Evolutionary conservation across 1,140 invertebrate species (phyloP), one percentile per base, ranked within the genome.

Genomic region (Nasonia giraulti): DNA sequence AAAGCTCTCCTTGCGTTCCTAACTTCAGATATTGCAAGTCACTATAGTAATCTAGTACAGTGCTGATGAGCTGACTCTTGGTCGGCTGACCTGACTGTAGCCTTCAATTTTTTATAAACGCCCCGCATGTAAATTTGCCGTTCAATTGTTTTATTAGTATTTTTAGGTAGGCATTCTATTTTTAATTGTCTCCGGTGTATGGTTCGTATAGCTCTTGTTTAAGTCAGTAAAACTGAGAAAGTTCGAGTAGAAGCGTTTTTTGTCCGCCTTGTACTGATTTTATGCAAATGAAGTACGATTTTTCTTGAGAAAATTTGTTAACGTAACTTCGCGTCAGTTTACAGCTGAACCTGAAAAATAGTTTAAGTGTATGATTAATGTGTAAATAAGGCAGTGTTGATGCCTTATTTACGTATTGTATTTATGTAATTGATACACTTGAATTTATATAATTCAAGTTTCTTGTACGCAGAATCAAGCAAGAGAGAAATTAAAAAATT

Each of bases 11-110:
- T n/a, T 62, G 55, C 31, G 71, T 80, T n/a, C 55, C 79, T 50
- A 84, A 31, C 40, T 87, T 89, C 84, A 80, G 85, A 40, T 77
- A 69, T 31, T 88, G 87, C 83, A 86, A 89, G 87, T 90, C 88
- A 88, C 87, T 55, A 37, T 37, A 37, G 33, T 37, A 37, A 83
- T 86, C 23, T 69, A n/a, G 66, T 69, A 7, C 10, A 5, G 68
- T 27, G 17, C 33, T 68, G 66, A 68, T 68, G 68, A 71, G 68
- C 27, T 71, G 68, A 71, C 68, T 23, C 40, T 82, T 76, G 31
- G 78, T 83, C 47, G 83, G 37, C 23, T 82, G 74, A 84, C 75
- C 74, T 69, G 44, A 71, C 37, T 44, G 33, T 10, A 40, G 11
- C 8, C 37, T 84, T 78, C 69, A 75, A 75, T 74, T 80, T 80